These are phyloP conservation scores for Brenthis ino DNA, from an alignment of 2,888 invertebrate genomes.

Conservation along the genomic window DNA sequence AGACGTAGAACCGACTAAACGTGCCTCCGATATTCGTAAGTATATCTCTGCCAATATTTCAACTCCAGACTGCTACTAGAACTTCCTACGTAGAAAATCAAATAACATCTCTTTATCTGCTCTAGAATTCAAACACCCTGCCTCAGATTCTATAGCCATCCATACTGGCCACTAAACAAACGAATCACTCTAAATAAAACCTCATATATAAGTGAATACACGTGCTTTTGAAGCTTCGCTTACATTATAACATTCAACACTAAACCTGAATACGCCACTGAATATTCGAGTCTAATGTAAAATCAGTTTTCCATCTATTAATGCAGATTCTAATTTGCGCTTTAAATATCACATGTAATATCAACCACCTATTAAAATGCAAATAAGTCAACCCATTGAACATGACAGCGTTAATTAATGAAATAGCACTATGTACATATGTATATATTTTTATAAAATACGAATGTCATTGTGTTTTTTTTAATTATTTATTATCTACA, in stretches of 20 bases:
- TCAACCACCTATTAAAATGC: conserved; percentile 39
- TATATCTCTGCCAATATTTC: no score
- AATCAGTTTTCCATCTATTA: conserved; percentile 39
- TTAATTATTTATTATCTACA: no score
- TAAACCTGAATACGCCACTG: conserved; percentile 29
- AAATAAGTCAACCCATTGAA: conserved; percentile 37
- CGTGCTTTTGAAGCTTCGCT: conserved; percentile 16
- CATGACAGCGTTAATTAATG: conserved; percentile 34
- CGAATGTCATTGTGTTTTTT: neutral
- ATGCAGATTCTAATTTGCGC: conserved; percentile 44
- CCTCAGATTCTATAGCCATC: no score
- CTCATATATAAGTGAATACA: no score
- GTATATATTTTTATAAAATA: neutral
- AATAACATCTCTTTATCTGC: no score
- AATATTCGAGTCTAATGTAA: conserved; percentile 35
- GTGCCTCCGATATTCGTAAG: no score
- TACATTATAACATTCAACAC: conserved; percentile 29
- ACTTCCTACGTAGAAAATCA: no score
- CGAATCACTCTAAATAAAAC: no score
- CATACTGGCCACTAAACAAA: no score
- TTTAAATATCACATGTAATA: conserved; percentile 41
- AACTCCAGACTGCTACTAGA: no score
- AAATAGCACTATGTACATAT: conserved; percentile 13
- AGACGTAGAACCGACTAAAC: no score
- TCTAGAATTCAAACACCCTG: no score